Conservation (phyloP, 1,140 invertebrate species). For the Lordiphosa mommai region DNA sequence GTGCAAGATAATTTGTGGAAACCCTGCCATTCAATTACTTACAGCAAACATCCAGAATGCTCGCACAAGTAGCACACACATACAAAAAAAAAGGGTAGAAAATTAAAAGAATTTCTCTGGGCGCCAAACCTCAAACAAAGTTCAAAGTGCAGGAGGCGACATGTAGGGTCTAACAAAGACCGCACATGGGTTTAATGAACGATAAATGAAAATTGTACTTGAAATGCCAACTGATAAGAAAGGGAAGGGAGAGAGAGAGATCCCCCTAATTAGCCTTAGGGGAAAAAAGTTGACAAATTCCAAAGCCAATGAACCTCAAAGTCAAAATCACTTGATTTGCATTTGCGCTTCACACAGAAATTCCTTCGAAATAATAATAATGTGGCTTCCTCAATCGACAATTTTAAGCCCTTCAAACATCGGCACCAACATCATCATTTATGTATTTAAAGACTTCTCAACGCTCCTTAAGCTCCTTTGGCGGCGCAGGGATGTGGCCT, state of each 20-base stretch:
- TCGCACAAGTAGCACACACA: constrained; percentile 3
- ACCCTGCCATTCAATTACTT: constrained; percentile 36
- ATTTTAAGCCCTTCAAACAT: constrained; percentile 42
- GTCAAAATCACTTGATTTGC: constrained; percentile 25
- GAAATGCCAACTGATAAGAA: constrained; percentile 32
- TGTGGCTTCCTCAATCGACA: constrained; percentile 27
- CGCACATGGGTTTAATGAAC: constrained; percentile 54
- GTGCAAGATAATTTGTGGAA: constrained; percentile 21
- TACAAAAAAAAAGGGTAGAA: constrained; percentile 56
- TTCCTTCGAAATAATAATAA: constrained; percentile 31
- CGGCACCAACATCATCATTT: constrained; percentile 59
- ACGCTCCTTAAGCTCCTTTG: constrained; percentile 8
- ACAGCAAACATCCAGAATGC: constrained; percentile 25
- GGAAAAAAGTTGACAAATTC: constrained; percentile 22
- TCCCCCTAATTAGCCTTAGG: constrained; percentile 8
- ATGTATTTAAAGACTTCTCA: constrained; percentile 24
- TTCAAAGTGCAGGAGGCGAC: constrained; percentile 51
- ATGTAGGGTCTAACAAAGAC: constrained; percentile 23
- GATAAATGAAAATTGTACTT: constrained; percentile 46
- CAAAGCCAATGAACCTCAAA: constrained; percentile 51
- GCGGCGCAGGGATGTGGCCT: background rate
- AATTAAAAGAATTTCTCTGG: constrained; percentile 31
- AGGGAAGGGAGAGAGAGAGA: too few relatives aligned
- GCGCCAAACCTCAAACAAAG: constrained; percentile 31
- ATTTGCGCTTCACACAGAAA: constrained; percentile 3